Evolutionary conservation across 2,888 invertebrate genomes (phyloP).

Genomic region (Nemotelus nigrinus): DNA sequence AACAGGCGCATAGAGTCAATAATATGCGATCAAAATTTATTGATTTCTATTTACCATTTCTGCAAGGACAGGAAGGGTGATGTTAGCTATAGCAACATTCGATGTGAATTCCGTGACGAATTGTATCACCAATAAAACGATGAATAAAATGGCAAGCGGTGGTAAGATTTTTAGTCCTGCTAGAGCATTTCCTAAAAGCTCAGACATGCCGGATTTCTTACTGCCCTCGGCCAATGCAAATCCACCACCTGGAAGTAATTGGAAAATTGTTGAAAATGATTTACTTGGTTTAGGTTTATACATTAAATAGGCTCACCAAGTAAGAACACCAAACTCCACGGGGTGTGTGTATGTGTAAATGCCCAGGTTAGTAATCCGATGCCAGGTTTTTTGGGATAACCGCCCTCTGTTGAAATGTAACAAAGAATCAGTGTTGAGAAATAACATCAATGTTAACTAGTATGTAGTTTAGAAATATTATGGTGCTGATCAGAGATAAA

Average conservation of each 20-base stretch:
- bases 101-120: conserved; percentile 85
- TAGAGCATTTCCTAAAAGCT: conserved; percentile 77
- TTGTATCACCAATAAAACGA: conserved; percentile 76
- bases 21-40: too few relatives aligned
- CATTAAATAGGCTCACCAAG: conserved; percentile 60
- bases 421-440: too few relatives aligned
- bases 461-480: too few relatives aligned
- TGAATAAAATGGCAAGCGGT: conserved; percentile 72
- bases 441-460: neutral
- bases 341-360: conserved; percentile 79
- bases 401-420: conserved; percentile 56
- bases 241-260: conserved; percentile 74
- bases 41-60: conserved; percentile 67
- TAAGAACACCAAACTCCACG: conserved; percentile 87
- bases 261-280: conserved; percentile 1
- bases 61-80: conserved; percentile 80
- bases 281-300: conserved; percentile 65
- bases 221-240: conserved; percentile 88
- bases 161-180: conserved; percentile 70
- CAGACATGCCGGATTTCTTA: conserved; percentile 78
- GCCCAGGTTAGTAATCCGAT: conserved; percentile 82
- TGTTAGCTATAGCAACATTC: conserved; percentile 88
- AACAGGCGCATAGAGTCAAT: neutral
- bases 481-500: too few relatives aligned
- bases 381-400: conserved; percentile 68